A percentile compares a stretch with the other conserved stretches of the same genome.
phyloP scores from a whole-genome alignment of 2,888 invertebrate genomes.

The Drepana falcataria region DNA sequence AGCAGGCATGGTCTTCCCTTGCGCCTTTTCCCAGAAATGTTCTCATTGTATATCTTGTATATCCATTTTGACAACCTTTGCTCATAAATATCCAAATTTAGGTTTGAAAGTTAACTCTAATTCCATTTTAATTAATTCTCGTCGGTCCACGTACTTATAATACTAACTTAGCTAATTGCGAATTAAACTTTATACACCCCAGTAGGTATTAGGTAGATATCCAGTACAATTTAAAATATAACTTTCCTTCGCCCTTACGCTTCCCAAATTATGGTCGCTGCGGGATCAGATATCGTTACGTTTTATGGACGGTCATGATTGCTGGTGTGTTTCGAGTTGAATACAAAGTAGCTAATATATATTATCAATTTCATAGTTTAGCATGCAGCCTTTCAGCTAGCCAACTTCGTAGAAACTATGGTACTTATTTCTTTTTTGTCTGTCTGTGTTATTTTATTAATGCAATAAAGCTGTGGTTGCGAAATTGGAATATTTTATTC shows the following conservation, averaged over 20 bases:
- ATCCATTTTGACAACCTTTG: too few relatives aligned
- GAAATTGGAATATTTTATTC: too few relatives aligned
- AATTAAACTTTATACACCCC: not conserved
- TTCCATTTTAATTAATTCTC: not conserved
- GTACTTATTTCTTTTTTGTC: slow-evolving; percentile 2
- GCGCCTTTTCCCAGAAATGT: too few relatives aligned
- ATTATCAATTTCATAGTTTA: not conserved
- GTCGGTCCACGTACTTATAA: not conserved
- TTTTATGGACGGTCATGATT: slow-evolving; percentile 42
- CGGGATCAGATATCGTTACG: slow-evolving; percentile 34
- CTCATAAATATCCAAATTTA: too few relatives aligned
- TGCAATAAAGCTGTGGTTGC: too few relatives aligned
- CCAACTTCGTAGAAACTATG: not conserved
- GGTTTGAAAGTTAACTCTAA: not conserved
- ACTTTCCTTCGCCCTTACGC: slow-evolving; percentile 10
- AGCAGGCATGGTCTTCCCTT: too few relatives aligned
- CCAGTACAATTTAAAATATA: not conserved
- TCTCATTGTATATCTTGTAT: too few relatives aligned
- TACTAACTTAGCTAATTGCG: not conserved
- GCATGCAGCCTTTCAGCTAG: not conserved
- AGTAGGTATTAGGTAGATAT: too few relatives aligned
- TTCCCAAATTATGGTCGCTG: slow-evolving; percentile 34
- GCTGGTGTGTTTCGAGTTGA: slow-evolving; percentile 20
- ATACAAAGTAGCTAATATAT: slow-evolving; percentile 28
- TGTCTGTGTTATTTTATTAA: too few relatives aligned